phyloP scores from a whole-genome alignment of 37 sponge, comb jelly and placozoan species.

The Haliclona indistincta region DNA sequence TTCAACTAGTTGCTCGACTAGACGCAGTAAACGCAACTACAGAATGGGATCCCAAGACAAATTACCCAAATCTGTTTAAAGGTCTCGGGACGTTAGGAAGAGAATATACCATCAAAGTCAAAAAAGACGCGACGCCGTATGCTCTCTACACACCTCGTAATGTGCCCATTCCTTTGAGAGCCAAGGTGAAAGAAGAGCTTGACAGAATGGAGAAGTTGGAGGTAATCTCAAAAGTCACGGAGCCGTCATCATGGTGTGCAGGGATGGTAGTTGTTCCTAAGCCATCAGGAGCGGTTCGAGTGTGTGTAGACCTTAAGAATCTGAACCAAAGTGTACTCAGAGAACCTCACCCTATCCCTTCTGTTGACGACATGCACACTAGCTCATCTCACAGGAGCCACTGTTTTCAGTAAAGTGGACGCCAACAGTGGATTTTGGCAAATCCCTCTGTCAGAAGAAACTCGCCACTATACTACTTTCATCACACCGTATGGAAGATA shows the following conservation, averaged over 20 bases:
- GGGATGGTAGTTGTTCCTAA: constrained; percentile 43
- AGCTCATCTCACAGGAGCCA: no score
- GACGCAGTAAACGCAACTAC: no score
- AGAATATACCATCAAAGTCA: no score
- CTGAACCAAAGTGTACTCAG: no score
- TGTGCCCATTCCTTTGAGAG: no score
- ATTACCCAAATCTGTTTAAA: constrained; percentile 9
- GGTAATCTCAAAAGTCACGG: constrained; percentile 39
- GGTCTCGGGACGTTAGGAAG: constrained; percentile 28
- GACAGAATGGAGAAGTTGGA: constrained; percentile 18
- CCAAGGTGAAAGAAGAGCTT: constrained; percentile 11
- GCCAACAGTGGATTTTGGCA: constrained; percentile 50
- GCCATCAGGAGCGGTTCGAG: constrained; percentile 5
- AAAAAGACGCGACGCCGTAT: no score
- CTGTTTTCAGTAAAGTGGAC: no score
- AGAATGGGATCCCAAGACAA: neutral
- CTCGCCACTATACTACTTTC: constrained; percentile 20
- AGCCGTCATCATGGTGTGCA: no score
- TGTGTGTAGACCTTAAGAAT: no score
- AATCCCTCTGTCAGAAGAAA: no score
- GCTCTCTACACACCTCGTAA: no score
- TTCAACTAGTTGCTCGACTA: neutral
- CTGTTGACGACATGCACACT: constrained; percentile 34
- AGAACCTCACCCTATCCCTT: constrained; percentile 16
- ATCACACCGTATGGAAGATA: no score